A percentile compares a stretch with the other conserved stretches of the same genome.
Evolutionary conservation across 2,888 invertebrate species (phyloP).

Genomic region (Leptogaster cylindrica): DNA sequence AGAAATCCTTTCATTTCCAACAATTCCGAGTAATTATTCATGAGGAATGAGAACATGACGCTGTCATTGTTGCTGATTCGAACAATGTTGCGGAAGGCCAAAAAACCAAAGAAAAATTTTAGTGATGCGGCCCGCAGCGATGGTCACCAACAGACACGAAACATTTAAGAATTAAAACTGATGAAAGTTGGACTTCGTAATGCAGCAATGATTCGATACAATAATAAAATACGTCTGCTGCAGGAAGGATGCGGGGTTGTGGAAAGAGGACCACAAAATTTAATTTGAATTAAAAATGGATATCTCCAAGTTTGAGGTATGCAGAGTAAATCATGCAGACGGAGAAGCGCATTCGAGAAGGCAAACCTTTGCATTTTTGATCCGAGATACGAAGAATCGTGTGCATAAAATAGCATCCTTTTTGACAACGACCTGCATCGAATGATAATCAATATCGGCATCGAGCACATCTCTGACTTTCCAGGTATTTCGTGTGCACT

Average conservation of each 20-base stretch:
- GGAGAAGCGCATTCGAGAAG: not conserved
- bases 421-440: not conserved
- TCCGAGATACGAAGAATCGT: not conserved
- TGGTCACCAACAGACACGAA: not conserved
- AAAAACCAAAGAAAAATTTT: conserved; percentile 15
- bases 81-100: conserved; percentile 1
- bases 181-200: not conserved
- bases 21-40: conserved; percentile 3
- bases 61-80: conserved; percentile 2
- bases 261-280: too few species aligned
- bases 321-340: not conserved
- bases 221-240: not conserved
- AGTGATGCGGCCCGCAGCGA: conserved; percentile 3
- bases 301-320: too few species aligned
- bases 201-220: conserved; percentile 1
- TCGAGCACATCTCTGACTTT: too few species aligned
- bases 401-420: not conserved
- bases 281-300: too few species aligned
- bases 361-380: conserved; percentile 3
- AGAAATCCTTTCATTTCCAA: not conserved
- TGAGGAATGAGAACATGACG: conserved; percentile 1
- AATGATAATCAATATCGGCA: conserved; percentile 32
- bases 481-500: too few species aligned
- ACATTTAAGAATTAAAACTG: not conserved
- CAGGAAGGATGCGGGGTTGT: too few species aligned